A percentile compares a stretch with the other conserved stretches of the same genome.
These are phyloP conservation scores for Myanophis thanlyinensis DNA, from an alignment of 2,113 vertebrate genomes.

Conservation along the genomic window DNA sequence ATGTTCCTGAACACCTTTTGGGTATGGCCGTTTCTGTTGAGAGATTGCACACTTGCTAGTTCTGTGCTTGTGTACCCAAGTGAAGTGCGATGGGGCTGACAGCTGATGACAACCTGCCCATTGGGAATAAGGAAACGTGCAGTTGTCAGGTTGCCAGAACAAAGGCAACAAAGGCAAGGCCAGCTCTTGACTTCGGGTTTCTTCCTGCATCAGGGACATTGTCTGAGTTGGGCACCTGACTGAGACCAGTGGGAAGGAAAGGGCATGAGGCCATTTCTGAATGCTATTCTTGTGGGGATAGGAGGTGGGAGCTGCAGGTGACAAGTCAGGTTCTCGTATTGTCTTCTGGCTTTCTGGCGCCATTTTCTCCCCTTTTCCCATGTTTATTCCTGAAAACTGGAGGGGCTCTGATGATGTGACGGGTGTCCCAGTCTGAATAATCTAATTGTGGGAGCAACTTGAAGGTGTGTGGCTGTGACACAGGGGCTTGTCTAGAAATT, in stretches of 20 bases:
- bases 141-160: not conserved
- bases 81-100: not conserved
- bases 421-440: no score
- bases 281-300: not conserved
- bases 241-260: no score
- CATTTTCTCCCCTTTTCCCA: no score
- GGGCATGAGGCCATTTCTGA: not conserved
- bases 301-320: not conserved
- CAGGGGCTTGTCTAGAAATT: no score
- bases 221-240: not conserved
- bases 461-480: no score
- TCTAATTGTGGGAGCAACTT: no score
- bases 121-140: not conserved
- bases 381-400: no score
- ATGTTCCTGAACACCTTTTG: not conserved
- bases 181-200: not conserved
- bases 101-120: not conserved
- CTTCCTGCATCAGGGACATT: no score
- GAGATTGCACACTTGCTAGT: not conserved
- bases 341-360: no score
- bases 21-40: not conserved
- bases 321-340: no score
- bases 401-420: no score
- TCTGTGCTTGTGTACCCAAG: not conserved
- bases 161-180: not conserved